Base-by-base conservation (phyloP, 2,797 vertebrate genomes). In the Mus minutoides region DNA sequence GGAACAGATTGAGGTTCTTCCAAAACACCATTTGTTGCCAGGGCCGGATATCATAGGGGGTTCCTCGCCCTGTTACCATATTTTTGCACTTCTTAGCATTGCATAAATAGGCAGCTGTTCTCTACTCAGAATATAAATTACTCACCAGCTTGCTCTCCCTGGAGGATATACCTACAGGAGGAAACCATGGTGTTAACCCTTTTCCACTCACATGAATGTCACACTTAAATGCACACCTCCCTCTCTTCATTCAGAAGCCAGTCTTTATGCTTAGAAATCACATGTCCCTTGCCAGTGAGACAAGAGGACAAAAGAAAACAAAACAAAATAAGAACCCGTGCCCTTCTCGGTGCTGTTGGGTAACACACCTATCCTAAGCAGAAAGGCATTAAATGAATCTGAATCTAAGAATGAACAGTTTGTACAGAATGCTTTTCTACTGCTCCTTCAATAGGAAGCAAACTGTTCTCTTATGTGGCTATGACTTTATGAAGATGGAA, bases 341-440 rank as follows among this genome's bases (percentile, higher is more conserved):
- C 86, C 4, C 73, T 97, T 98, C 95, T 94, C 96, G 97, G 49
- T 97, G 98, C 97, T 98, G 97, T 98, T 97, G 83, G 49, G 73
- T 95, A 97, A 93, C 96, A 93, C 96, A 96, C 29, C 4, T 98
- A 98, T 98, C 98, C 96, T 98, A 96, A 98, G 97, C 96, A 97
- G 62, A 79, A 97, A 98, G 97, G 97, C 94, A 98, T 95, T 98
- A 97, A 98, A 98, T 98, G 98, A 98, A 98, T 98, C 97, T 96
- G 85, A 98, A 97, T 90, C 97, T 95, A 95, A 97, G 95, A 97
- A 90, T 94, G 95, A 98, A 91, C 96, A 97, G 97, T 98, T 98
- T 97, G 95, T 97, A 75, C 94, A 97, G 97, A 98, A 97, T 94
- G 97, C 93, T 97, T 98, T 96, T 84, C 97, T 96, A 96, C 95